These are phyloP conservation scores for Choristoneura fumiferana DNA, from an alignment of 1,140 invertebrate genomes.

Conservation along the genomic window DNA sequence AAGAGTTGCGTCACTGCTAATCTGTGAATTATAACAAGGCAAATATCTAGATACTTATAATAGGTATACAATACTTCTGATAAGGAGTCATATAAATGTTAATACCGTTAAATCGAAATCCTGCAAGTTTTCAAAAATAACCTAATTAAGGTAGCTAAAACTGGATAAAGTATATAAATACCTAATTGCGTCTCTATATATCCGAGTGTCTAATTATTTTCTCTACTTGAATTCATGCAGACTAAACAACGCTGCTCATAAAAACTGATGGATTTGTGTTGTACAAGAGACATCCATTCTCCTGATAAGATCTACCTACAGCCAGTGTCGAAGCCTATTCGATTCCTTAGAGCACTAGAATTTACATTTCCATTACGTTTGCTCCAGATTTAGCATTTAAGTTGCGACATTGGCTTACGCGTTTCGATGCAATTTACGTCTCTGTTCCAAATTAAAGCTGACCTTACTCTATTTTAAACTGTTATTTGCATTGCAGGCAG, in stretches of 20 bases:
- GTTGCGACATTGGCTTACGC: constrained; percentile 51
- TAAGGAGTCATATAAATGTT: too few species aligned
- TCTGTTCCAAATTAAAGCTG: constrained; percentile 39
- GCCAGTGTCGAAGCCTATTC: constrained; percentile 29
- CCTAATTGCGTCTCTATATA: too few species aligned
- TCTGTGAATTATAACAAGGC: background rate
- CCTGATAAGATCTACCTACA: constrained; percentile 34
- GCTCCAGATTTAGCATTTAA: constrained; percentile 56
- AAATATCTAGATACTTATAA: background rate
- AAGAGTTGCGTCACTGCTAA: background rate
- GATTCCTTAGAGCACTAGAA: constrained; percentile 42
- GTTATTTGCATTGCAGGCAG: constrained; percentile 29
- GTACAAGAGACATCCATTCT: background rate
- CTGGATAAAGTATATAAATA: too few species aligned
- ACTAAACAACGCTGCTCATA: too few species aligned
- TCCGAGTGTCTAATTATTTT: too few species aligned
- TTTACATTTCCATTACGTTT: constrained; percentile 63
- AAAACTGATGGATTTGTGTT: too few species aligned
- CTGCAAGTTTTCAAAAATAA: too few species aligned
- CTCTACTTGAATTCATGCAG: too few species aligned
- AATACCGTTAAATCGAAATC: too few species aligned
- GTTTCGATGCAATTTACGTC: constrained; percentile 52
- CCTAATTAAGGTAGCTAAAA: too few species aligned
- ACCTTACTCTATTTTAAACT: constrained; percentile 23
- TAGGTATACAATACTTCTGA: too few species aligned